A percentile compares a stretch with the other conserved stretches of the same genome.
phyloP scores from a whole-genome alignment of 2,888 invertebrate genomes.

The Willowsia nigromaculata region DNA sequence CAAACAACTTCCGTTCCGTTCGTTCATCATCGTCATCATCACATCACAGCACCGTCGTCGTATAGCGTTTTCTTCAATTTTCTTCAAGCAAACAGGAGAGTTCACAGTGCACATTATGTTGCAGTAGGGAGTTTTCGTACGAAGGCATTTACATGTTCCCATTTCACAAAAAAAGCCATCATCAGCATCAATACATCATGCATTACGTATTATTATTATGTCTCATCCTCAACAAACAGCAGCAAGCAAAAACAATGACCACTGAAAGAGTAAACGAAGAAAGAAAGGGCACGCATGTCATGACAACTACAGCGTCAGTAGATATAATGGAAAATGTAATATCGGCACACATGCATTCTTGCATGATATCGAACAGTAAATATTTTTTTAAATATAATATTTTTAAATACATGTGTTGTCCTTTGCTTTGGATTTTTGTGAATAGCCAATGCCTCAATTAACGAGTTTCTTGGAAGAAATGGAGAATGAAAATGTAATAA shows the following conservation, averaged over 20 bases:
- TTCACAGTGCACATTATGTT: conserved; percentile 35
- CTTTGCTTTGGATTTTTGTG: not conserved
- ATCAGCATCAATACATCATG: conserved; percentile 23
- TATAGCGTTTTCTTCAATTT: conserved; percentile 39
- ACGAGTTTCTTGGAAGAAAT: not conserved
- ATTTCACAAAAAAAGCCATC: conserved; percentile 39
- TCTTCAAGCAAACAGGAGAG: not conserved
- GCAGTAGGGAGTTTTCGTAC: no score
- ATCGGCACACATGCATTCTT: conserved; percentile 28
- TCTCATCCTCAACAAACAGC: conserved; percentile 32
- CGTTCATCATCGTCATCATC: conserved; percentile 43
- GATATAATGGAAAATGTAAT: not conserved
- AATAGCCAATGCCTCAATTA: not conserved
- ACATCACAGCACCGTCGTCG: conserved; percentile 19
- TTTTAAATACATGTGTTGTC: conserved; percentile 13
- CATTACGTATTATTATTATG: conserved; percentile 54
- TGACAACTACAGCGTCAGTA: not conserved
- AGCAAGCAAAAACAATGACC: conserved; percentile 23
- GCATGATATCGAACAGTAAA: conserved; percentile 14
- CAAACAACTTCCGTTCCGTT: conserved; percentile 72
- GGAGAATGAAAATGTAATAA: not conserved
- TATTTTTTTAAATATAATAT: not conserved
- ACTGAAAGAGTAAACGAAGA: conserved; percentile 12
- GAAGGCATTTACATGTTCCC: conserved; percentile 34
- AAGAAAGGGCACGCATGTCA: conserved; percentile 51